phyloP scores from a whole-genome alignment of 2,888 invertebrate species.

The Aelia acuminata region DNA sequence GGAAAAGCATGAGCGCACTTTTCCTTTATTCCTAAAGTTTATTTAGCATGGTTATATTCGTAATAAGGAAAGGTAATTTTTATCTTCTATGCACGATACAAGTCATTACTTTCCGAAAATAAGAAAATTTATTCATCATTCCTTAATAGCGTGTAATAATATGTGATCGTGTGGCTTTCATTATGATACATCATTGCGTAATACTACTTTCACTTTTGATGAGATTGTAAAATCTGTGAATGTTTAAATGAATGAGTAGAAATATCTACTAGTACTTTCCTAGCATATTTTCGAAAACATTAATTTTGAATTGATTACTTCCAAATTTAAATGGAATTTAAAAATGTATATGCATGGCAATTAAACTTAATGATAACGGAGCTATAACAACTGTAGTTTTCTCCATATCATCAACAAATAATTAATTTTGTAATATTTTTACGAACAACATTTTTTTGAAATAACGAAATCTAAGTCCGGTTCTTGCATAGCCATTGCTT shows the following conservation, averaged over 20 bases:
- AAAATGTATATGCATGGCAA: background rate
- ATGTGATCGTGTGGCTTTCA: background rate
- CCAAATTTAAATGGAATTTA: background rate
- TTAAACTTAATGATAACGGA: background rate
- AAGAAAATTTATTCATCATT: background rate
- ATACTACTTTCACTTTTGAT: slow-evolving; percentile 2
- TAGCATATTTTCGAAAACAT: background rate
- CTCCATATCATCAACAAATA: background rate
- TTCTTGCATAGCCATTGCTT: slow-evolving; percentile 25
- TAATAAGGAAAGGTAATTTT: background rate
- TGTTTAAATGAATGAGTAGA: background rate
- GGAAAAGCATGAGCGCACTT: background rate
- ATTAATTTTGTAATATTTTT: background rate
- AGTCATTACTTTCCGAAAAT: background rate
- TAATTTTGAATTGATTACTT: background rate
- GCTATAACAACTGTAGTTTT: background rate
- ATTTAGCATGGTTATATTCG: background rate
- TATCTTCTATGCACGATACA: background rate
- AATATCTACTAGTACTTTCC: background rate
- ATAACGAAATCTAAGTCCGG: slow-evolving; percentile 15
- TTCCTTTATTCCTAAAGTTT: background rate
- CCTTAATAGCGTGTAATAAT: slow-evolving; percentile 29
- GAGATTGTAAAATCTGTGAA: background rate
- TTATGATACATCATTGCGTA: slow-evolving; percentile 32
- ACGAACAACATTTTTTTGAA: background rate